Evolutionary conservation across 2,888 invertebrate species (phyloP).

Genomic region (Schrankia costaestrigalis): DNA sequence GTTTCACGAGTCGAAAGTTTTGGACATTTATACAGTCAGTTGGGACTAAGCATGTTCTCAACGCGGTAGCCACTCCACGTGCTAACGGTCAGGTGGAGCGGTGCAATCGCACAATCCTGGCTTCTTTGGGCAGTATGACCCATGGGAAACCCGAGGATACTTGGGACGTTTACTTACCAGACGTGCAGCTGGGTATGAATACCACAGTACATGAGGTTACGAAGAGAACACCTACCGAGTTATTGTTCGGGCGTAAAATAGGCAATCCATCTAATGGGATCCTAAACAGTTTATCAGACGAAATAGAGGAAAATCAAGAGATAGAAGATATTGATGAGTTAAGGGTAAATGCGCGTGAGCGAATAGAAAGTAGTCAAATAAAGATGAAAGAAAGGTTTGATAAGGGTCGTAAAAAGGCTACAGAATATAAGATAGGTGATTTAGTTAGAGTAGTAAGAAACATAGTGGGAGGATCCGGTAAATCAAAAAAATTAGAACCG

Average conservation of each 20-base stretch:
- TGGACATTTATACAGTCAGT: neutral
- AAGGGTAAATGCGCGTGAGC: neutral
- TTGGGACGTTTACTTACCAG: slow-evolving; percentile 4
- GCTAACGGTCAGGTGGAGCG: slow-evolving; percentile 1
- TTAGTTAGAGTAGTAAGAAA: slow-evolving; percentile 1
- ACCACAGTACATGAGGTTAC: slow-evolving; percentile 6
- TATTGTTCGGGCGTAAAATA: neutral
- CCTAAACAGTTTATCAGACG: neutral
- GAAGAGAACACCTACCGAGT: neutral
- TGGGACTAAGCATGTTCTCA: neutral
- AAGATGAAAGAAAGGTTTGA: neutral
- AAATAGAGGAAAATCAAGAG: neutral
- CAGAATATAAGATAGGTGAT: neutral
- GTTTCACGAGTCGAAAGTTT: slow-evolving; percentile 3
- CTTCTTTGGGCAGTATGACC: neutral
- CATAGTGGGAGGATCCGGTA: neutral
- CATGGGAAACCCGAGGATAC: slow-evolving; percentile 1
- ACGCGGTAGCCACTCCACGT: neutral
- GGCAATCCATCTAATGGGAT: neutral
- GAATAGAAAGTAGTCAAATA: neutral
- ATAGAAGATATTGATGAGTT: neutral
- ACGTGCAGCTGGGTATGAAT: slow-evolving; percentile 5
- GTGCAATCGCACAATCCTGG: slow-evolving; percentile 1
- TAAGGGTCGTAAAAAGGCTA: neutral
- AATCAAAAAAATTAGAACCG: neutral